A percentile compares a stretch with the other conserved stretches of the same genome.
These are phyloP conservation scores for Eriocheir sinensis DNA, from an alignment of 1,140 invertebrate species.

Conservation along the genomic window DNA sequence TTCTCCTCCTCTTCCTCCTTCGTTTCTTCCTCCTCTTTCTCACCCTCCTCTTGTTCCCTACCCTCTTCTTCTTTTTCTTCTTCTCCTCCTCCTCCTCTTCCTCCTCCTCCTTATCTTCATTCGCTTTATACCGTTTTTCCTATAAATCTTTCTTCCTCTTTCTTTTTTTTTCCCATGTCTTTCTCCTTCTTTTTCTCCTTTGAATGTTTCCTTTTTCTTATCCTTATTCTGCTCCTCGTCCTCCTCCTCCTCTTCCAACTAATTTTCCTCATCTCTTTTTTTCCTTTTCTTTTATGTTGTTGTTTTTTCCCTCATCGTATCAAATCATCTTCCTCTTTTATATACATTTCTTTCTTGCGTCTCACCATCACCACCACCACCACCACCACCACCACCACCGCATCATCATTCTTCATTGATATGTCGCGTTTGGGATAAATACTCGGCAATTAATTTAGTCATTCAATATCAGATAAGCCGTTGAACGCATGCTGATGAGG, in stretches of 20 bases:
- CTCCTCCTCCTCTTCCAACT: not conserved
- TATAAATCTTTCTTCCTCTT: not conserved
- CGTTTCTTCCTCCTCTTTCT: not conserved
- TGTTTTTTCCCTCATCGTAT: too few relatives aligned
- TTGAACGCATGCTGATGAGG: not conserved
- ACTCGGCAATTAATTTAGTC: not conserved
- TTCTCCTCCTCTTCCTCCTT: not conserved
- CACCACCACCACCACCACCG: slow-evolving; percentile 2
- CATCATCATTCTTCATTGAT: not conserved
- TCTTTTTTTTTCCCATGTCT: not conserved
- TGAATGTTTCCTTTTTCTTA: not conserved
- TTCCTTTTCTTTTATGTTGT: not conserved
- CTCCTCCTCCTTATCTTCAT: not conserved
- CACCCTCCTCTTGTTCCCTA: not conserved
- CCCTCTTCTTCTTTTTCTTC: not conserved
- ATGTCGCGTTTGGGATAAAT: not conserved
- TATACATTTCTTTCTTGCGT: too few relatives aligned
- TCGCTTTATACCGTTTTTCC: not conserved
- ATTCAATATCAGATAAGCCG: slow-evolving; percentile 7
- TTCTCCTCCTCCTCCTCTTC: not conserved
- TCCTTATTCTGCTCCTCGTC: not conserved
- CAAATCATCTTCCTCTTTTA: too few relatives aligned
- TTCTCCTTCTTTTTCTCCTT: not conserved
- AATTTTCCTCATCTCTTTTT: not conserved
- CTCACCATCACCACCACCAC: not conserved